phyloP scores from a whole-genome alignment of 2,797 vertebrate species.

The Malurus splendens region DNA sequence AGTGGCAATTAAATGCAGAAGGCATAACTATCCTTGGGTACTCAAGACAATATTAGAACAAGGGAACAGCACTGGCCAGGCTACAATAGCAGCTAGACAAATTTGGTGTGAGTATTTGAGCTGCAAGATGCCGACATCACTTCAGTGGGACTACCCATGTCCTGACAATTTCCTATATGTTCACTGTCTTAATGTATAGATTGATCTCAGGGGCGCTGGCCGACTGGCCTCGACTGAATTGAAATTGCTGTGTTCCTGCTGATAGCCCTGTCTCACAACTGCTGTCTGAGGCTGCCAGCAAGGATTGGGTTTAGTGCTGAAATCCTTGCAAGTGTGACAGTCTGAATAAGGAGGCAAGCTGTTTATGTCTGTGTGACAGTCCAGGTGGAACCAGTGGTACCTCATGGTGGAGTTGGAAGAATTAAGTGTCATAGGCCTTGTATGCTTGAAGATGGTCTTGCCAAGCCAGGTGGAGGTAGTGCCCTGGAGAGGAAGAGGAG shows the following conservation, averaged over 20 bases:
- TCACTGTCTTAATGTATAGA: background rate
- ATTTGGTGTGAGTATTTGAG: background rate
- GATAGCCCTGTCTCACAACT: rapidly evolving
- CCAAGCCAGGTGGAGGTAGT: background rate
- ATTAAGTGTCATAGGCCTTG: rapidly evolving
- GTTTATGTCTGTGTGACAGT: rapidly evolving
- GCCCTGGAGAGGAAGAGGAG: background rate
- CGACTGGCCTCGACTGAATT: background rate
- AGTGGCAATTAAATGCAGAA: background rate
- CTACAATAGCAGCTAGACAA: background rate
- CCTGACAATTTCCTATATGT: background rate
- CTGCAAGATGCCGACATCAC: background rate
- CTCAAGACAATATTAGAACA: background rate
- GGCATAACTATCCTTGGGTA: background rate
- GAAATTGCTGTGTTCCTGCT: background rate
- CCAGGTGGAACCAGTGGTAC: background rate
- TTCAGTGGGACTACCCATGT: background rate
- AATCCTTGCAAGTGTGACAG: background rate
- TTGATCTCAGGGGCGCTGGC: background rate
- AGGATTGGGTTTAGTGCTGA: background rate
- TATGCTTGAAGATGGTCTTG: background rate
- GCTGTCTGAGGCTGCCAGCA: background rate
- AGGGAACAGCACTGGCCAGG: background rate
- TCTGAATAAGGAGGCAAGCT: rapidly evolving
- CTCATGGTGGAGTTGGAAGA: background rate